A percentile compares a stretch with the other conserved stretches of the same genome.
Evolutionary conservation across 2,797 vertebrate species (phyloP).

Genomic region (Girardinus metallicus): DNA sequence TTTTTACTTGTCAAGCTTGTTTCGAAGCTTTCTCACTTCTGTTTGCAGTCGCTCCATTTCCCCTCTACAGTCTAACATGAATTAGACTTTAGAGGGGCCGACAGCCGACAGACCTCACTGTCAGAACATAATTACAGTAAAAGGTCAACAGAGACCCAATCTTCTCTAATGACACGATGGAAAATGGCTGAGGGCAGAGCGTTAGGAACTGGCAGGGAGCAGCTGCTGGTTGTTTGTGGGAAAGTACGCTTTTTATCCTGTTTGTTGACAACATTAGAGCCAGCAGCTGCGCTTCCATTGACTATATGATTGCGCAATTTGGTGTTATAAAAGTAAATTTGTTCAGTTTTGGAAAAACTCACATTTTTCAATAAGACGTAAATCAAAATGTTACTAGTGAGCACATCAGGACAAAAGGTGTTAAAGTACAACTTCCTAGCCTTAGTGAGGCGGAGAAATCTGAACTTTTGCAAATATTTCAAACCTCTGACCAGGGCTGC

Average conservation of each 20-base stretch:
- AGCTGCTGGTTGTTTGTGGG: slow-evolving; percentile 28
- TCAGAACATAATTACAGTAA: slow-evolving; percentile 62
- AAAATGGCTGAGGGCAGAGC: slow-evolving; percentile 20
- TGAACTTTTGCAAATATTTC: not conserved
- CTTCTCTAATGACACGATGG: slow-evolving; percentile 48
- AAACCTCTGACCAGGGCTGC: not conserved
- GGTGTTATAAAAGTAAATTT: too few relatives aligned
- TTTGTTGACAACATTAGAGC: not conserved
- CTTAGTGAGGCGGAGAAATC: not conserved
- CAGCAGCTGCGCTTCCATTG: not conserved
- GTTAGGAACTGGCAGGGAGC: slow-evolving; percentile 6
- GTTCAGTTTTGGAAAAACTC: too few relatives aligned
- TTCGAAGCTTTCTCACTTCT: not conserved
- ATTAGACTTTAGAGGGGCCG: slow-evolving; percentile 36
- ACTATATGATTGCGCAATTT: too few relatives aligned
- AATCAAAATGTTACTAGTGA: too few relatives aligned
- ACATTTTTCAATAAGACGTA: too few relatives aligned
- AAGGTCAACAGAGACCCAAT: slow-evolving; percentile 62
- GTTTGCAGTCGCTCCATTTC: not conserved
- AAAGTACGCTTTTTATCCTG: not conserved
- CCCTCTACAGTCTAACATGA: slow-evolving; percentile 25
- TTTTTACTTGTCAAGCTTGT: slow-evolving; percentile 2
- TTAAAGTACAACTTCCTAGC: not conserved
- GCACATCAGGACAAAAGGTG: not conserved
- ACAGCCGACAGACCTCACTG: slow-evolving; percentile 42